Base-by-base conservation (phyloP, 2,113 vertebrate genomes). In the Gnathonemus longibarbis region DNA sequence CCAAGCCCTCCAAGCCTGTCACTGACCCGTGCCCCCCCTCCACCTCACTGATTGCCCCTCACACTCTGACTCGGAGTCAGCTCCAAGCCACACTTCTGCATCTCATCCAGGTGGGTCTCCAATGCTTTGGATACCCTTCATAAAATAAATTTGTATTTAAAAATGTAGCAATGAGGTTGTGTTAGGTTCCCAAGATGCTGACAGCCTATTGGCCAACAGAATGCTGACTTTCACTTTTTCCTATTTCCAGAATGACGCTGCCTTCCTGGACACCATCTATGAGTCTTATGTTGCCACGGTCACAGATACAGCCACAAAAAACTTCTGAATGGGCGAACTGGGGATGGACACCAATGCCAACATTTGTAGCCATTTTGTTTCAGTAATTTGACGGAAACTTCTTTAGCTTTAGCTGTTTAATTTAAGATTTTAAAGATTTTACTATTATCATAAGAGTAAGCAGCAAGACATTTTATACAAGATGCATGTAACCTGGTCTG, bases 181-280 rank as follows among this genome's bases (percentile, higher is more conserved):
- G 52, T 56, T 27, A 88, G 52, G 15, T 88, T 39, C 52, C 35
- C 31, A 9, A 62, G 31, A 35, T 42, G 10, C 42, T 45, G 83
- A 42, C 42, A 84, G 35, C 1, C 62, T 70, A 4, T 70, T 70
- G 10, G 62, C 27, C 62, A 27, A 70, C 9, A 70, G 62, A 70
- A 70, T 1, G 39, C 21, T 46, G 6, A 45, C 19, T 84, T 24
- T 84, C 83, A 84, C 19, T 84, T 24, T 48, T 46, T 84, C 89
- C 96, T 11, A 96, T 91, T 97, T 97, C 90, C 97, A 99, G 98
- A 98, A 96, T 0, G 98, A 99, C 35, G 93, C 96, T 93, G 97
- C 95, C 92, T 99, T 99, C 95, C 92, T 99, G 92, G 97, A 97
- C 91, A 96, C 96, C 84, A 98, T 99, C 95, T 98, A 99, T 6